phyloP scores from a whole-genome alignment of 2,797 vertebrate species.

The Helarctos malayanus region DNA sequence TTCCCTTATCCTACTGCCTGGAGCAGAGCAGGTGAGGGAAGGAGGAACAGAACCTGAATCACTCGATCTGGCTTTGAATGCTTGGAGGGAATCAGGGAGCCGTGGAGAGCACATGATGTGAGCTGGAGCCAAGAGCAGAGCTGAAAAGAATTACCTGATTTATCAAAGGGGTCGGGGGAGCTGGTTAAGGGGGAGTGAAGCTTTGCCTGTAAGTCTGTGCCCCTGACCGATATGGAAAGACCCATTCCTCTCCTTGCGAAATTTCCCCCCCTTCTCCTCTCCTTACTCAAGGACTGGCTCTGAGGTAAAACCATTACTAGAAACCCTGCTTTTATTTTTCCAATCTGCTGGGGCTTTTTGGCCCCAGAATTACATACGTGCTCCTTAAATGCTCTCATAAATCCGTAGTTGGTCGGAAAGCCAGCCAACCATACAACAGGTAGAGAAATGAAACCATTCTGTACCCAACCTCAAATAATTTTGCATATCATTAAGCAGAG shows the following conservation, averaged over 20 bases:
- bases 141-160: constrained; percentile 68
- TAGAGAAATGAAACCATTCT: constrained; percentile 87
- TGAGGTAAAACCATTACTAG: constrained; percentile 70
- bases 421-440: constrained; percentile 85
- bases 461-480: constrained; percentile 89
- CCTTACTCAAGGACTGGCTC: constrained; percentile 65
- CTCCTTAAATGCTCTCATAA: constrained; percentile 88
- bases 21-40: constrained; percentile 22
- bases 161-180: not conserved
- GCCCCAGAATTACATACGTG: constrained; percentile 86
- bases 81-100: not conserved
- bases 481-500: constrained; percentile 91
- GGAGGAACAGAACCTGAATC: constrained; percentile 49
- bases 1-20: constrained; percentile 73
- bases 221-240: not conserved
- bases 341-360: constrained; percentile 82
- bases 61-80: constrained; percentile 17
- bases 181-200: not conserved
- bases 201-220: not conserved
- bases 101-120: not conserved
- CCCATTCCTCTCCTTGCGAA: constrained; percentile 7
- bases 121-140: constrained; percentile 61
- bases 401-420: constrained; percentile 80
- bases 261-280: not conserved
- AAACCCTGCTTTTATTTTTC: constrained; percentile 79